Percentiles rank a stretch among this genome's conserved stretches.
Evolutionary conservation across 2,888 invertebrate species (phyloP).

Genomic region (Lasioglossum malachurum): DNA sequence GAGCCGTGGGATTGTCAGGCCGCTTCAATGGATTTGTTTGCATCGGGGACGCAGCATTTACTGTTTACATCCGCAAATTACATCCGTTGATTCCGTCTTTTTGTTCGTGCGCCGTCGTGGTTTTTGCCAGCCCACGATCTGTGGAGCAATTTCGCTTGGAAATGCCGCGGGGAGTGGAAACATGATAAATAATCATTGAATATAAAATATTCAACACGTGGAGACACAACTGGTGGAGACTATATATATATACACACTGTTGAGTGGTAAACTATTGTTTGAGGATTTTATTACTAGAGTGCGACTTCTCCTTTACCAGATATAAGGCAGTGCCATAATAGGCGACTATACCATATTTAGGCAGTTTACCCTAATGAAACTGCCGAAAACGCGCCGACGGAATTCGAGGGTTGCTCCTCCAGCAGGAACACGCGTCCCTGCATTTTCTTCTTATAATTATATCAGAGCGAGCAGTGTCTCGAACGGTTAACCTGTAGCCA

Average conservation of each 20-base stretch:
- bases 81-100: neutral
- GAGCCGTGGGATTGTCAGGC: neutral
- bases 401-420: neutral
- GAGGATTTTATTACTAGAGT: no score
- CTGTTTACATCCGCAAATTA: neutral
- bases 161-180: neutral
- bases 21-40: neutral
- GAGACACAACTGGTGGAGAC: no score
- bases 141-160: neutral
- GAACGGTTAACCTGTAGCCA: slow-evolving; percentile 8
- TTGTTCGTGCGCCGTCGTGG: neutral
- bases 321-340: no score
- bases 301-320: no score
- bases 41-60: neutral
- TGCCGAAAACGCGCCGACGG: no score
- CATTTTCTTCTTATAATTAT: slow-evolving; percentile 12
- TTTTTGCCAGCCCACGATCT: neutral
- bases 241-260: no score
- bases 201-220: no score
- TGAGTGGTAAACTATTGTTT: no score
- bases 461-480: neutral
- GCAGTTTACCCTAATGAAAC: no score
- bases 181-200: no score
- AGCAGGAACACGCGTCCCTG: neutral
- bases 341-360: no score